Conservation (phyloP, 2,888 invertebrate genomes). For the Lepidochrysops patricia region DNA sequence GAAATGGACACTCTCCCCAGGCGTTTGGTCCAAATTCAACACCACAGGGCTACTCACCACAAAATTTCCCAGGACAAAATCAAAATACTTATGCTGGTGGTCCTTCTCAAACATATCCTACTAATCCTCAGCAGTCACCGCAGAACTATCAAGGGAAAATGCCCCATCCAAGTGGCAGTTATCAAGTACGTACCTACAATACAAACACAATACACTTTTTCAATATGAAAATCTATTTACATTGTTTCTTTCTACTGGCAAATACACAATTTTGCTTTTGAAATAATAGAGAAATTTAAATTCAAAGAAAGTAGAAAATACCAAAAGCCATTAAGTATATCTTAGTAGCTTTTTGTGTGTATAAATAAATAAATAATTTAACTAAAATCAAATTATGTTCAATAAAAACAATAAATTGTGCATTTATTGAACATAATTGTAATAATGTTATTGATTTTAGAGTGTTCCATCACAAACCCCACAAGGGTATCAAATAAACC, state of each 20-base stretch:
- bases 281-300: too few species aligned
- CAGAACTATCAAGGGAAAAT: conserved; percentile 61
- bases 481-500: conserved; percentile 73
- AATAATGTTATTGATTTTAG: conserved; percentile 29
- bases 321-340: too few species aligned
- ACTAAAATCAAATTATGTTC: neutral
- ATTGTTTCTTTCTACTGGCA: too few species aligned
- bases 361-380: too few species aligned
- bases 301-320: too few species aligned
- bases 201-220: too few species aligned
- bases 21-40: conserved; percentile 52
- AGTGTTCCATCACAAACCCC: conserved; percentile 60
- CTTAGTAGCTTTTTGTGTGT: too few species aligned
- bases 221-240: too few species aligned
- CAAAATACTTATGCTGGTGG: conserved; percentile 49
- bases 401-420: neutral
- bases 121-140: conserved; percentile 57
- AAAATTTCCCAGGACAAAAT: conserved; percentile 49
- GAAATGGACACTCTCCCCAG: conserved; percentile 65
- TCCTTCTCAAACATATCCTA: conserved; percentile 53
- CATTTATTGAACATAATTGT: neutral
- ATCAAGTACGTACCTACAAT: conserved; percentile 52
- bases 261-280: too few species aligned
- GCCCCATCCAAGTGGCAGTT: conserved; percentile 66
- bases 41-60: conserved; percentile 60